Evolutionary conservation across 2,888 invertebrate genomes (phyloP), one percentile per base, ranked within the genome.

Genomic region (Meganola albula): DNA sequence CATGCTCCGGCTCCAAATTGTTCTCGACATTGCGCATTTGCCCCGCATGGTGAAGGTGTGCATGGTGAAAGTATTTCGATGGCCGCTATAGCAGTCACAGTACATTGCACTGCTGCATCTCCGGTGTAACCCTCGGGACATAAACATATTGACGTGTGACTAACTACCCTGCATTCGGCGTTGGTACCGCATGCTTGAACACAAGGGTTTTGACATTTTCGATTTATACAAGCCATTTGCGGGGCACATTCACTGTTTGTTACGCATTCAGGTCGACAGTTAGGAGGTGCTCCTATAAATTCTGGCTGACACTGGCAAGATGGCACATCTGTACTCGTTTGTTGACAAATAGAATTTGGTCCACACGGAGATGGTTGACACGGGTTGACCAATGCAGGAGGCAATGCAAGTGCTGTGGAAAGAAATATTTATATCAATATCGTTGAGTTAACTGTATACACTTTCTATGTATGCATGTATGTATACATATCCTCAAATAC

Each of bases 321-420:
- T 13, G 93, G 90, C 33, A 88, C 88, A 28, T 64, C 67, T 20
- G 88, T 88, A 7, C 83, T 86, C 8, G 79, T 73, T 48, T 76
- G 77, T 46, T 88, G 87, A 53, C 92, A 92, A 49, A 90, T 82
- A 12, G 91, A 87, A 63, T 92, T 91, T 1, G 93, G 88, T 18
- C 94, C 94, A 65, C 94, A 94, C 1, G 93, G 93, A 1, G 93
- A 92, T 18, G 92, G 92, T 50, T 88, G 88, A 57, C 94, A 94
- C 5, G 90, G 91, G 61, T 92, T 84, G n/a, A 47, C 38, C 26
- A 63, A 56, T 25, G 69, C 59, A n/a, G 63, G 47, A 23, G 74
- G 70, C 16, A 62, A 63, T 35, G 74, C 70, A 3, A 58, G 27
- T 26, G 71, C 77, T 82, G 51, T 27, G 68, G 66, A 32, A 37